Percentiles rank a stretch among this genome's conserved stretches.
Conservation (phyloP, 2,888 invertebrate species). For the Ectemnius cavifrons region DNA sequence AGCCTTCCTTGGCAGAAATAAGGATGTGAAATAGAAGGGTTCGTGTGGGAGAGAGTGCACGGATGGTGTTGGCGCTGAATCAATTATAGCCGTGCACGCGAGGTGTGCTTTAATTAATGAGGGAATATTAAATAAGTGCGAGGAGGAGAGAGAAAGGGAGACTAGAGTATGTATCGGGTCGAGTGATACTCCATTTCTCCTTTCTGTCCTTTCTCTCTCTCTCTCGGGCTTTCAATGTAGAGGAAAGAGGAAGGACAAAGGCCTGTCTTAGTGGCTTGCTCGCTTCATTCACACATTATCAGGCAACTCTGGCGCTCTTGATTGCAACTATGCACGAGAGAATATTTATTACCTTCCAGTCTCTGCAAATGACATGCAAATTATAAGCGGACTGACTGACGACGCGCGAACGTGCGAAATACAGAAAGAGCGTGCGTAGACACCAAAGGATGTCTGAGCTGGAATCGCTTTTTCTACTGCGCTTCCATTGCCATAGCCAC, state of each 20-base stretch:
- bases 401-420: neutral
- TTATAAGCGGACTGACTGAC: constrained; percentile 21
- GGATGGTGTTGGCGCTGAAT: constrained; percentile 21
- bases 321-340: constrained; percentile 55
- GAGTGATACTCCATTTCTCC: constrained; percentile 19
- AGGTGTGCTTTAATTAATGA: constrained; percentile 31
- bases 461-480: constrained; percentile 22
- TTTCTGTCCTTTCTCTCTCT: neutral
- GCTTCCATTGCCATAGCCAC: constrained; percentile 9
- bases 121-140: constrained; percentile 31
- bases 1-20: too few species aligned
- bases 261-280: neutral
- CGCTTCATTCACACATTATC: constrained; percentile 47
- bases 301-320: constrained; percentile 25
- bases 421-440: constrained; percentile 3
- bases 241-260: too few species aligned
- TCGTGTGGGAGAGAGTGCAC: neutral
- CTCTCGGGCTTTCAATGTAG: neutral
- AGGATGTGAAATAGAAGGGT: neutral
- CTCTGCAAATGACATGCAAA: constrained; percentile 55
- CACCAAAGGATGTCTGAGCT: neutral
- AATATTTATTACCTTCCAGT: constrained; percentile 56
- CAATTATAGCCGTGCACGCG: constrained; percentile 25
- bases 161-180: too few species aligned
- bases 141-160: neutral